Base-by-base conservation (phyloP, 1,140 invertebrate species). In the Drosophila sp. region DNA sequence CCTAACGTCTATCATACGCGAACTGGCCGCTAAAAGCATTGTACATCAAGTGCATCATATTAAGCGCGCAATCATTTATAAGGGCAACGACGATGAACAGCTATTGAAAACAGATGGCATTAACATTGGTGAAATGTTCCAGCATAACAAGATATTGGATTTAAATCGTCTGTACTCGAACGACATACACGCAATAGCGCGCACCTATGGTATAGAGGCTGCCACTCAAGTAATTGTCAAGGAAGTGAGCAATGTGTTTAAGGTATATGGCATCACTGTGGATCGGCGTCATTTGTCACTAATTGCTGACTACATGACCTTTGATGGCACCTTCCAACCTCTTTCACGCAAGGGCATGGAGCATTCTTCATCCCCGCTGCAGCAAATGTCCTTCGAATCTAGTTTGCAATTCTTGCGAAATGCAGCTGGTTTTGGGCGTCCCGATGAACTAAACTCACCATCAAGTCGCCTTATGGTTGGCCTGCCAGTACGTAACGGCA, bases 301-400 rank as follows among this genome's bases (percentile, higher is more conserved):
- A 0, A 95, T 99, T 59, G 97, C 98, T 0, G 98, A 99, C 93
- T 99, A 99, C 91, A 99, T 99, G 98, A 99, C 98, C 0, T 98
- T 95, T 80, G 96, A 97, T 89, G 99, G 99, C 0, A 93, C 93
- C 7, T 99, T 97, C 82, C 95, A 96, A 87, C 97, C 98, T 0
- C 95, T 99, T 91, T 99, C 96, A 92, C 93, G 98, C 27, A 95
- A 94, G 89, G 97, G 97, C 5, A 98, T 99, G 94, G 95, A 96
- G 77, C 94, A 94, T 18, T 97, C 95, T 38, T 93, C 97, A 0
- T 99, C 98, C 3, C 97, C 98, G 0, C 92, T 99, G 2, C 99
- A 99, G 91, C 98, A 99, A 93, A 99, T 99, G 96, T 98, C 97
- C 2, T 99, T 99, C 89, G 99, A 99, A 92, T 97, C 97, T 0